Evolutionary conservation across 2,113 vertebrate species (phyloP), one percentile per base, ranked within the genome.

Genomic region (Petrocephalus microphthalmus): DNA sequence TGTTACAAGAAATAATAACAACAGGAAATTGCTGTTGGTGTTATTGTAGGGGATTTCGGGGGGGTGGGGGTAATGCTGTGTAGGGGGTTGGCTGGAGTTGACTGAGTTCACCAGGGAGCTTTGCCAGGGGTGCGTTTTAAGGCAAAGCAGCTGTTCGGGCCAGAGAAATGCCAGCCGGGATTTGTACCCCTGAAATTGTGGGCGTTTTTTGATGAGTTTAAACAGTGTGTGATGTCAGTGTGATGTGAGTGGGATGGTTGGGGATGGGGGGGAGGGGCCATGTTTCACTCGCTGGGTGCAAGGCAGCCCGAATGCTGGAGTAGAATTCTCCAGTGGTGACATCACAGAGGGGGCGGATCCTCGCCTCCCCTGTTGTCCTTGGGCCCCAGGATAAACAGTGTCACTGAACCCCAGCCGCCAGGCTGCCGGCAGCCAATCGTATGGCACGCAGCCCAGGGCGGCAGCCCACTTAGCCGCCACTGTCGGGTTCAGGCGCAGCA

Each of bases 21-120:
- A 74, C 60, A 87, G 87, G 64, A 74, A 88, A 88, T 60, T 51
- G 33, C 19, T 57, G 52, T n/a, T 60, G 54, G 52, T 88, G 53
- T n/a, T 88, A 42, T n/a, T 81, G 47, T 78, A 42, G 87, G 29
- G 54, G 29, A 42, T 60, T 56, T 60, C 25, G 3, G 11, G 2
- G 19, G 22, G 33, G 53, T 8, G 0, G 51, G 53, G 2, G 33
- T 49, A 11, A 67, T 60, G 3, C 42, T 42, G 56, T 47, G 67
- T 67, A 22, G 10, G 17, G 20, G 6, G 8, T 67, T 29, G 33
- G 15, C 53, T 88, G 5, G 74, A 60, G 56, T 42, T 45, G 85
- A 83, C 37, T 60, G 78, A 84, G 87, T 57, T 88, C 74, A 57
- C 53, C 78, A 25, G 22, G 51, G 54, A 47, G 52, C 22, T 47